phyloP scores from a whole-genome alignment of 2,113 vertebrate species.

The Nibea coibor region DNA sequence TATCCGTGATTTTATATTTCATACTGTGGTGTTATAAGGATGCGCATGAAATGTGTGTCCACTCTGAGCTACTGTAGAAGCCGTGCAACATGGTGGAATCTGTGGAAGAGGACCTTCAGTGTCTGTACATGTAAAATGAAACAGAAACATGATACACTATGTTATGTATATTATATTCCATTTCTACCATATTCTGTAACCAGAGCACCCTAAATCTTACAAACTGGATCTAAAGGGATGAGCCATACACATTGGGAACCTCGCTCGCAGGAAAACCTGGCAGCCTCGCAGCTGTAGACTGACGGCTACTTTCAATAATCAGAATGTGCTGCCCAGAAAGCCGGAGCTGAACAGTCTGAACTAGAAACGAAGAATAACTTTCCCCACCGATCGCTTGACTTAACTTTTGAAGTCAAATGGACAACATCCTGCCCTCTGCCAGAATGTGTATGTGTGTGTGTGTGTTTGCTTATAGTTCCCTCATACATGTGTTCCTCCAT shows the following conservation, averaged over 20 bases:
- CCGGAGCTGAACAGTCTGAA: not conserved
- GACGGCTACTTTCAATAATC: slow-evolving; percentile 12
- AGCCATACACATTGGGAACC: not conserved
- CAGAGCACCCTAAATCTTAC: too few species aligned
- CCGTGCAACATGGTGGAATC: too few species aligned
- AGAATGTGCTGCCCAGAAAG: not conserved
- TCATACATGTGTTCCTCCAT: not conserved
- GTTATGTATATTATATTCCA: too few species aligned
- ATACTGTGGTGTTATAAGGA: not conserved
- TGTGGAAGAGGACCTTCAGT: too few species aligned
- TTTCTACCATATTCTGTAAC: too few species aligned
- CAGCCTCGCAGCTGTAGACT: slow-evolving; percentile 2
- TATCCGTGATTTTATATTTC: not conserved
- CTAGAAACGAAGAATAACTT: not conserved
- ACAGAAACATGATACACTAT: too few species aligned
- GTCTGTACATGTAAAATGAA: too few species aligned
- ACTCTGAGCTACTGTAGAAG: too few species aligned
- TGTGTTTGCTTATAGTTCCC: slow-evolving; percentile 12
- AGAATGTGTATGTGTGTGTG: not conserved
- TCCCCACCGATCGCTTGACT: not conserved
- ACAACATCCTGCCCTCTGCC: not conserved
- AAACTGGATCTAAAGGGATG: not conserved
- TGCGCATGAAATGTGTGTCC: too few species aligned
- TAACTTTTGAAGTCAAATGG: not conserved
- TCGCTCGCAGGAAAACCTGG: slow-evolving; percentile 2